Percentiles rank a stretch among this genome's conserved stretches.
These are phyloP conservation scores for Pitangus sulphuratus DNA, from an alignment of 2,797 vertebrate species.

Conservation along the genomic window DNA sequence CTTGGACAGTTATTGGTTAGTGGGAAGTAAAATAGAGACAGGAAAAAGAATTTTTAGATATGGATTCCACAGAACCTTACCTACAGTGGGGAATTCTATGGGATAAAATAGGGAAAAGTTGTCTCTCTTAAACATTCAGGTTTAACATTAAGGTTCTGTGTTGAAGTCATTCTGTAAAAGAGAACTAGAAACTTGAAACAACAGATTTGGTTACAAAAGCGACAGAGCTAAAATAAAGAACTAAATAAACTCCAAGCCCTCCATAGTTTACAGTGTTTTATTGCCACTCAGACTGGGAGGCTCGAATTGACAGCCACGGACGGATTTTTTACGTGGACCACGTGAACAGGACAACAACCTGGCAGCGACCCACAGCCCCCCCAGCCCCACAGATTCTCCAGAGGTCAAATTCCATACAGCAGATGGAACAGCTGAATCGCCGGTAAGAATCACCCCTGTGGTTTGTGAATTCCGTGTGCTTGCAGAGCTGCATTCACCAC, in stretches of 20 bases:
- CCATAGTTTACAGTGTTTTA: not conserved
- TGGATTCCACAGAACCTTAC: not conserved
- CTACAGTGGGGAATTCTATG: not conserved
- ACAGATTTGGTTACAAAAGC: not conserved
- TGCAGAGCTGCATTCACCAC: not conserved
- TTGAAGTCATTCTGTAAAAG: not conserved
- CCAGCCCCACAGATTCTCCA: conserved; percentile 94
- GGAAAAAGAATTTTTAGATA: not conserved
- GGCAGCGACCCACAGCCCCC: conserved; percentile 95
- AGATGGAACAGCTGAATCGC: conserved; percentile 99
- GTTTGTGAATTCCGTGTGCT: not conserved
- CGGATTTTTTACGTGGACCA: conserved; percentile 98
- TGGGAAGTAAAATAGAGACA: not conserved
- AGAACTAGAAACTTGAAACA: not conserved
- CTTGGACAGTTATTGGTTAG: not conserved
- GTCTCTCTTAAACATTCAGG: not conserved
- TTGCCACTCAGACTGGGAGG: conserved; percentile 91
- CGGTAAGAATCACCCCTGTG: conserved; percentile 77
- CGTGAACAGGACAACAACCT: conserved; percentile 96
- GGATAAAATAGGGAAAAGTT: not conserved
- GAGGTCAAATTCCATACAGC: conserved; percentile 96
- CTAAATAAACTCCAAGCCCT: not conserved
- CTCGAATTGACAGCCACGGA: conserved; percentile 96
- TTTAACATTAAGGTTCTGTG: not conserved
- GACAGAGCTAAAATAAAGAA: not conserved